Base-by-base conservation (phyloP, 2,888 invertebrate genomes). In the Phalera bucephala region DNA sequence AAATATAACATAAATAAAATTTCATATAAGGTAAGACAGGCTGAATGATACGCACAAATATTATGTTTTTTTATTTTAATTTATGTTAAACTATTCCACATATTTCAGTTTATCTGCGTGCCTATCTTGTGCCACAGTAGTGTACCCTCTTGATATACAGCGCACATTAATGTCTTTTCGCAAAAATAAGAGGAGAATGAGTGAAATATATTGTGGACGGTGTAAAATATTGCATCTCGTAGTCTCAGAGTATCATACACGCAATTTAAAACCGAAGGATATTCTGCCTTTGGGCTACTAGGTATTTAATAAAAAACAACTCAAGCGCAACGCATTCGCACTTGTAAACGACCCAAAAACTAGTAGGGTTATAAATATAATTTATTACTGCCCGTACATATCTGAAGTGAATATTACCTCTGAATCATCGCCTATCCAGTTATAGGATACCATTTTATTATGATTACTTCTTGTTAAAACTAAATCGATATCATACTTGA, bases 211-310 rank as follows among this genome's bases (percentile, higher is more conserved):
- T 80, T 72, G 64, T 65, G 53, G 52, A 46, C 56, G 53, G 64
- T 64, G 70, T 77, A 80, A 81, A 76, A 74, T 78, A 80, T 72
- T 67, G 64, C 71, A 69, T 66, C 71, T 69, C 68, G 74, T 76
- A 69, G 69, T 3, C 2, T 3, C 25, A 68, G 64, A 65, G 70
- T 63, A 71, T 60, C 69, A 69, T 69, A 65, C 65, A 61, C 50
- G 62, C 64, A 63, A 66, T 69, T 43, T 55, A 49, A 52, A 31
- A 45, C 34, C 14, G 70, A 79, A 81, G 77, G 79, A 68, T 72
- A 68, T 60, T 64, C 56, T 77, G 81, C 76, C 85, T 75, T 65
- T 61, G 64, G 80, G 85, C 83, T 64, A 62, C 28, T 45, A 36
- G 40, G 46, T 70, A 72, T 70, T 74, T 71, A 75, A 75, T 67